Percentiles rank a stretch among this genome's conserved stretches.
phyloP scores from a whole-genome alignment of 1,140 invertebrate species.

The Tetramorium parvispinum region DNA sequence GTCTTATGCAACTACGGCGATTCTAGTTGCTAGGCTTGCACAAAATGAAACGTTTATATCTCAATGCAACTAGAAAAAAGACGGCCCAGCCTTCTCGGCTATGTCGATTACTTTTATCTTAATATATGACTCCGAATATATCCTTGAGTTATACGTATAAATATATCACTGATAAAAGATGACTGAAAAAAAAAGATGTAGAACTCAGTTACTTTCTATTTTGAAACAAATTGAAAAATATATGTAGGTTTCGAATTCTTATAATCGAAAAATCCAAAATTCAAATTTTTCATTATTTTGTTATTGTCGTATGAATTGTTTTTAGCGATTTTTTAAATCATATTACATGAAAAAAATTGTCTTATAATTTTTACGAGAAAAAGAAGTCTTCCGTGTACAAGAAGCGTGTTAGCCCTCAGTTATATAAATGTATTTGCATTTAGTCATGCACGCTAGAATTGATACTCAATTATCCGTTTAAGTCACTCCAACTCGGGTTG shows the following conservation, averaged over 20 bases:
- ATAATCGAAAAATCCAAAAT: neutral
- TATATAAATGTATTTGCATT: slow-evolving; percentile 51
- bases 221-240: neutral
- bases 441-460: neutral
- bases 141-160: neutral
- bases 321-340: neutral
- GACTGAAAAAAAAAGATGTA: too few species aligned
- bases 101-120: neutral
- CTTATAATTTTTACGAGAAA: neutral
- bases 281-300: neutral
- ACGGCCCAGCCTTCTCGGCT: neutral
- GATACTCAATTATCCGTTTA: slow-evolving; percentile 37
- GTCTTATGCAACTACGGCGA: slow-evolving; percentile 47
- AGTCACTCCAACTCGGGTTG: neutral
- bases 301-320: neutral
- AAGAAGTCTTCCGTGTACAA: neutral
- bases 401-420: neutral
- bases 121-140: neutral
- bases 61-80: slow-evolving; percentile 5
- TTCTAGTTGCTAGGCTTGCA: slow-evolving; percentile 23
- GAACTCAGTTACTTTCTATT: neutral
- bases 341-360: neutral
- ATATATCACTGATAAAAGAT: neutral
- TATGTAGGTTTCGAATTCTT: neutral
- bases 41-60: slow-evolving; percentile 46